phyloP scores from a whole-genome alignment of 2,888 invertebrate genomes.

The Schrankia costaestrigalis region DNA sequence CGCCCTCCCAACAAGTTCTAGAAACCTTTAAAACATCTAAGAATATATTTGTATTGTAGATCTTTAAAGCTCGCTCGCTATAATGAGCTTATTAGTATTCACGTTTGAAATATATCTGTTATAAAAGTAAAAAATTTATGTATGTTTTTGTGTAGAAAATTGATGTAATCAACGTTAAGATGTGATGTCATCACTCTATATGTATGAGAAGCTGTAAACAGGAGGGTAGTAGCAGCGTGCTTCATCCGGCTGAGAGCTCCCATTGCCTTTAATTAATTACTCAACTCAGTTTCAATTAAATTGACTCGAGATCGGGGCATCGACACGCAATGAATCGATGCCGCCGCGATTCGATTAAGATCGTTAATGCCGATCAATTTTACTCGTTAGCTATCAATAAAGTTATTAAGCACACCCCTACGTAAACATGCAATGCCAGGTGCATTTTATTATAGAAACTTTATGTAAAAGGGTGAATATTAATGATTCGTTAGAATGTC shows the following conservation, averaged over 20 bases:
- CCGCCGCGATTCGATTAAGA: slow-evolving; percentile 73
- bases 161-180: slow-evolving; percentile 34
- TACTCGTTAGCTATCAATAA: slow-evolving; percentile 68
- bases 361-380: slow-evolving; percentile 74
- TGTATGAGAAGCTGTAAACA: slow-evolving; percentile 62
- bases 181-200: slow-evolving; percentile 40
- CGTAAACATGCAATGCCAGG: slow-evolving; percentile 38
- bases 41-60: slow-evolving; percentile 7
- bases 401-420: slow-evolving; percentile 58
- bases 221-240: slow-evolving; percentile 42
- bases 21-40: slow-evolving; percentile 5
- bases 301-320: slow-evolving; percentile 73
- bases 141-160: slow-evolving; percentile 31
- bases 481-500: slow-evolving; percentile 21
- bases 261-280: slow-evolving; percentile 79
- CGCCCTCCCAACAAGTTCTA: slow-evolving; percentile 1
- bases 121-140: slow-evolving; percentile 29
- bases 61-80: slow-evolving; percentile 20
- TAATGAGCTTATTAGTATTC: slow-evolving; percentile 37
- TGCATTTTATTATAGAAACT: slow-evolving; percentile 24
- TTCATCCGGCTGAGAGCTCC: slow-evolving; percentile 70
- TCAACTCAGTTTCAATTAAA: slow-evolving; percentile 77
- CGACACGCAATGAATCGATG: slow-evolving; percentile 72
- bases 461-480: slow-evolving; percentile 23
- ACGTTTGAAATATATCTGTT: slow-evolving; percentile 24